phyloP scores from a whole-genome alignment of 2,888 invertebrate species.

The Chymomyza caudatula region DNA sequence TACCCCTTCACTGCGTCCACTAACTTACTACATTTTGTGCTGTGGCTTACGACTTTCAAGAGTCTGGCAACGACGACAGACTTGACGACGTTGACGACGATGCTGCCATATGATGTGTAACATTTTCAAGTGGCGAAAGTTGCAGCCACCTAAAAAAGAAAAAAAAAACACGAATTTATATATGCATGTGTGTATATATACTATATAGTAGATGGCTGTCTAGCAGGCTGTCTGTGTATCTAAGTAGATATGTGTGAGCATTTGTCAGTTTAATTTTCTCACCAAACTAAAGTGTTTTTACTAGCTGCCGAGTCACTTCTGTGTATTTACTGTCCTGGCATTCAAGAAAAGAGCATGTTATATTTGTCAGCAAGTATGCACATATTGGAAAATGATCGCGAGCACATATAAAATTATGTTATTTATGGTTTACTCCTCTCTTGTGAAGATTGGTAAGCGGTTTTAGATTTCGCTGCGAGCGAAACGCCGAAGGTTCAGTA shows the following conservation, averaged over 20 bases:
- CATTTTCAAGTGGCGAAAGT: conserved; percentile 62
- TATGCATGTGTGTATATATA: conserved; percentile 3
- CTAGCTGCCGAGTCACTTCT: conserved; percentile 14
- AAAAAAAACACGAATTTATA: conserved; percentile 46
- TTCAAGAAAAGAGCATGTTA: background rate
- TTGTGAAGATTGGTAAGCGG: no score
- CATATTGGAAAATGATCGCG: no score
- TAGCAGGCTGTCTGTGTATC: background rate
- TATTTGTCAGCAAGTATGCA: conserved; percentile 53
- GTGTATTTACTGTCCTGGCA: background rate
- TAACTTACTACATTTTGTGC: conserved; percentile 1
- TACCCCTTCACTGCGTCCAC: conserved; percentile 13
- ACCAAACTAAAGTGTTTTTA: conserved; percentile 68
- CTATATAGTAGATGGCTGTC: no score
- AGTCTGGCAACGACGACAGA: conserved; percentile 33
- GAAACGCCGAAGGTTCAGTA: no score
- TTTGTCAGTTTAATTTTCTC: conserved; percentile 65
- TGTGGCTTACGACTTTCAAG: conserved; percentile 66
- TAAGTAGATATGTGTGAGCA: conserved; percentile 1
- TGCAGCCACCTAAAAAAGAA: conserved; percentile 46
- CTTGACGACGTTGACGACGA: conserved; percentile 1
- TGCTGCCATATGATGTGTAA: conserved; percentile 30
- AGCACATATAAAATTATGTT: no score
- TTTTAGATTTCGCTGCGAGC: no score
- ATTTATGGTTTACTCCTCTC: conserved; percentile 48